Percentiles rank a stretch among this genome's conserved stretches.
Evolutionary conservation across 2,888 invertebrate genomes (phyloP).

Genomic region (Euzophera pinguis): DNA sequence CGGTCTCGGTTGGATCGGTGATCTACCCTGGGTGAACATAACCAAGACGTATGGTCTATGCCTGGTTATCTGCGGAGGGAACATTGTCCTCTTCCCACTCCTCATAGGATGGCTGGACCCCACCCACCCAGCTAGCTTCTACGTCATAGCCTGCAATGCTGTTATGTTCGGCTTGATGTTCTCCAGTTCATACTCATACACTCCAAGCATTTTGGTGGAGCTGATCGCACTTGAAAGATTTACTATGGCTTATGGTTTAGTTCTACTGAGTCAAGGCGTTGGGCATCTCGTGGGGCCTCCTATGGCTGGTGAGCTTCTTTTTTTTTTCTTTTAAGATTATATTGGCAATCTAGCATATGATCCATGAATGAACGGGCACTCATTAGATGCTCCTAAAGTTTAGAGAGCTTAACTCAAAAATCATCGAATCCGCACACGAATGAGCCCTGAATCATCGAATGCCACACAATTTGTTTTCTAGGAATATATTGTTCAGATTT

Average conservation of each 20-base stretch:
- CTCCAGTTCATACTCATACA: slow-evolving; percentile 94
- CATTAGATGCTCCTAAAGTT: no score
- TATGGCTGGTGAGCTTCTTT: slow-evolving; percentile 85
- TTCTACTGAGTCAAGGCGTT: slow-evolving; percentile 93
- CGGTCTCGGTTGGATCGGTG: slow-evolving; percentile 91
- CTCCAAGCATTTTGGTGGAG: slow-evolving; percentile 94
- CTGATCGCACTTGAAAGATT: slow-evolving; percentile 94
- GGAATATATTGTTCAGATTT: no score
- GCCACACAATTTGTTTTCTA: no score
- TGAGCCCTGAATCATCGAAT: no score
- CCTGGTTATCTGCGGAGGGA: slow-evolving; percentile 83
- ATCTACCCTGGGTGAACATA: slow-evolving; percentile 91
- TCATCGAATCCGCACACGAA: no score
- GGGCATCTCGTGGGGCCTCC: slow-evolving; percentile 96
- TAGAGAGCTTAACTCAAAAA: no score
- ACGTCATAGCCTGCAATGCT: slow-evolving; percentile 72
- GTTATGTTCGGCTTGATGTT: slow-evolving; percentile 93
- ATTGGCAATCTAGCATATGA: no score
- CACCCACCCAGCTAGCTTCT: slow-evolving; percentile 63
- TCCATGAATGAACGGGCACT: no score
- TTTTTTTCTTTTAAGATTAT: background rate
- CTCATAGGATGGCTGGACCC: slow-evolving; percentile 61
- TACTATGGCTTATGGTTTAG: slow-evolving; percentile 95
- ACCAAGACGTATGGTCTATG: slow-evolving; percentile 91
- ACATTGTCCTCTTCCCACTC: slow-evolving; percentile 81